Evolutionary conservation across 2,888 invertebrate genomes (phyloP), one percentile per base, ranked within the genome.

Genomic region (Pseudeuparius sepicola): DNA sequence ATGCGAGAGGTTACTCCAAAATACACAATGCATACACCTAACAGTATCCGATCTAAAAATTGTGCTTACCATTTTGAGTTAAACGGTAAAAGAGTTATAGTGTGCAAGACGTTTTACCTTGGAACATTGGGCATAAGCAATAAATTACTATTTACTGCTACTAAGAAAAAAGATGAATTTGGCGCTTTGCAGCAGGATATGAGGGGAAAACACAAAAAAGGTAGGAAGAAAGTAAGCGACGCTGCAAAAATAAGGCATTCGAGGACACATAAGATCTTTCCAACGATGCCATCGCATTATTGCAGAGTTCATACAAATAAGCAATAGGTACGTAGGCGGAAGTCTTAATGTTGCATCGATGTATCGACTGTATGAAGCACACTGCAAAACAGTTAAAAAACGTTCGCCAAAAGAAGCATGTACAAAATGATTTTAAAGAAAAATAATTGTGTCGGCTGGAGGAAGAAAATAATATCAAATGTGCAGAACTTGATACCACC

Each of bases 51-150:
- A 16, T 14, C 29, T 5, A 7, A 28, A 14, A 28, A 28, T 14
- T 28, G 15, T 28, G 29, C 29, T 7, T 28, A 28, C 14, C 14
- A 28, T 28, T 28, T 28, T 28, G 29, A 28, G 11, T 11, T 28
- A 14, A 12, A 28, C 5, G 29, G 29, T 10, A 12, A 28, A 28
- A 28, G 14, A 28, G 15, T 7, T n/a, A n/a, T n/a, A n/a, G n/a
- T n/a, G n/a, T n/a, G n/a, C n/a, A n/a, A n/a, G n/a, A n/a, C n/a
- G n/a, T n/a, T n/a, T n/a, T n/a, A n/a, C n/a, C n/a, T n/a, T n/a
- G n/a, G n/a, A n/a, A n/a, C n/a, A n/a, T n/a, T n/a, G n/a, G n/a
- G n/a, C n/a, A n/a, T n/a, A 29, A 29, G 3, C 29, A 29, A 14
- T 29, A 29, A 29, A 14, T 17, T 29, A 15, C 3, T 29, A n/a